Conservation (phyloP, 2,797 vertebrate genomes). For the Smutsia temminckii region DNA sequence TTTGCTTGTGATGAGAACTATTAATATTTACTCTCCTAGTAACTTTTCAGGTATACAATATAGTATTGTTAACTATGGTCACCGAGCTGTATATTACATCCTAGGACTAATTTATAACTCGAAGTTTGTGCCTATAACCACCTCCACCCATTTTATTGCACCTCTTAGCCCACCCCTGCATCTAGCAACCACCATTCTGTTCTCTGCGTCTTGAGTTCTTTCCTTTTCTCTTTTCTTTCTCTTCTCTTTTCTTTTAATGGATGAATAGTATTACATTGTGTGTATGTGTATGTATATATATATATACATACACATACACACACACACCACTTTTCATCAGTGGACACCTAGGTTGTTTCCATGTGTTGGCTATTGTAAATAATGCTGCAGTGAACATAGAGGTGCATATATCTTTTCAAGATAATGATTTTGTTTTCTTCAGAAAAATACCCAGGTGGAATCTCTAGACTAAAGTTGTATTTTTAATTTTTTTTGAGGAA, state of each 20-base stretch:
- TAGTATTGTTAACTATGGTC: not conserved
- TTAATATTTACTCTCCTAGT: not conserved
- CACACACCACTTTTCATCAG: not conserved
- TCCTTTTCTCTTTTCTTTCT: not conserved
- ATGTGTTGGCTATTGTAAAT: not conserved
- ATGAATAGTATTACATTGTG: too few relatives aligned
- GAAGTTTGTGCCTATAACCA: not conserved
- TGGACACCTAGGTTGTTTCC: not conserved
- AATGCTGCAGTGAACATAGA: not conserved
- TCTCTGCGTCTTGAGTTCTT: not conserved
- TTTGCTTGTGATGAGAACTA: not conserved
- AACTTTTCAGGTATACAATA: not conserved
- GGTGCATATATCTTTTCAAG: not conserved
- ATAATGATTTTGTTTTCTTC: not conserved
- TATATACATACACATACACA: too few relatives aligned
- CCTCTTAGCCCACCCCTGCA: not conserved
- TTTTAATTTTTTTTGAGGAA: not conserved
- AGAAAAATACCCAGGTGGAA: not conserved
- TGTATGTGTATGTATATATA: too few relatives aligned
- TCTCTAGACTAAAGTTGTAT: not conserved
- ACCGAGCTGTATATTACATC: not conserved
- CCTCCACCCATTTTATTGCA: not conserved
- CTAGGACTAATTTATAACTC: not conserved
- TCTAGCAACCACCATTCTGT: not conserved
- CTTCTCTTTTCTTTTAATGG: not conserved